Percentiles rank a stretch among this genome's conserved stretches.
Conservation (phyloP, 2,113 vertebrate genomes). For the Saimiri boliviensis region DNA sequence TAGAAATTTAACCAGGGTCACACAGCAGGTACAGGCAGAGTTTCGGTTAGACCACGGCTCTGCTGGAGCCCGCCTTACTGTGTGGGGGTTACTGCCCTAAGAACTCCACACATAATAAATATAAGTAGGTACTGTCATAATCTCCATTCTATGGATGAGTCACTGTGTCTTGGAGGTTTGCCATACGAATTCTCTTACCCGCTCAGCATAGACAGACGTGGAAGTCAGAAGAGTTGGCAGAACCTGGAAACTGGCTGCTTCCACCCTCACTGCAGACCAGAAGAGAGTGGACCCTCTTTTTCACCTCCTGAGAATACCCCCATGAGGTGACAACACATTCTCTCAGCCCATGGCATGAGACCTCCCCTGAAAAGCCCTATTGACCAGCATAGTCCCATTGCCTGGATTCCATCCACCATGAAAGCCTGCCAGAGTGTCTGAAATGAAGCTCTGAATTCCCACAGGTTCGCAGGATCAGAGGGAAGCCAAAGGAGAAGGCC, state of each 20-base stretch:
- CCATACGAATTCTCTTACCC: neutral
- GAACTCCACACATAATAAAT: no score
- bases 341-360: neutral
- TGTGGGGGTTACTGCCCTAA: neutral
- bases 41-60: neutral
- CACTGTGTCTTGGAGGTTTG: neutral
- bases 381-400: neutral
- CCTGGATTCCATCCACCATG: neutral
- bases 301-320: neutral
- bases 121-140: neutral
- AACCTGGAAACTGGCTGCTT: no score
- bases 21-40: neutral
- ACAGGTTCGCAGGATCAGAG: neutral
- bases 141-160: neutral
- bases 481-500: neutral
- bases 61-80: neutral
- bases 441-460: neutral
- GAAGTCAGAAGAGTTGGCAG: neutral
- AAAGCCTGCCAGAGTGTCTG: fast-evolving
- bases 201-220: neutral
- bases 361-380: neutral
- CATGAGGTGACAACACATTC: neutral
- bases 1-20: neutral
- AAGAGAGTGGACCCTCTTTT: neutral
- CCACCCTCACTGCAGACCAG: neutral